Evolutionary conservation across 2,888 invertebrate species (phyloP), one percentile per base, ranked within the genome.

Genomic region (Drosophila tripunctata): DNA sequence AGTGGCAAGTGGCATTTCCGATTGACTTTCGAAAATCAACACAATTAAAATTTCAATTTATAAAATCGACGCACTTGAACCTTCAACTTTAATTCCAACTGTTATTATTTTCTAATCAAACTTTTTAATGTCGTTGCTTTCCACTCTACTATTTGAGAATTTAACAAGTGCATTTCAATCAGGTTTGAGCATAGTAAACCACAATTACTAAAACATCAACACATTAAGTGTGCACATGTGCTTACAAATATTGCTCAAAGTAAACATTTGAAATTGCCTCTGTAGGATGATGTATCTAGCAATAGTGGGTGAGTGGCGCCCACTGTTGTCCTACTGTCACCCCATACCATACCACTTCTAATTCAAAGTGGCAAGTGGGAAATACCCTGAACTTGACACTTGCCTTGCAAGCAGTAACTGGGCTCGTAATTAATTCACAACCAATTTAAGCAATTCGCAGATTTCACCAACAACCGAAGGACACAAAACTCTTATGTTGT

Each of bases 1-100:
- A n/a, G n/a, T 27, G 15, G 24, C 22, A 27, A 51, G 15, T 30
- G 19, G 38, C 22, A 33, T 52, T 51, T 36, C 27, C 56, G 56
- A 67, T 61, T 64, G 66, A 60, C 77, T 79, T 71, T 56, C 38
- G 31, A 61, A 82, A 75, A 67, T 76, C 62, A 79, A 69, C 74
- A 69, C 74, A 79, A 76, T 76, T 79, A 75, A 51, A 63, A 63
- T 75, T 75, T 65, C 66, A 64, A 75, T 74, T 69, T 72, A 67
- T 57, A 54, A 62, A 67, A 66, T 57, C 62, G 62, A 36, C 44
- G 54, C 40, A 41, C 58, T 45, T 62, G 62, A 80, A 57, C 83
- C 66, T 45, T 58, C 61, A 4, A 8, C 60, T 41, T 61, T 35
- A 41, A 41, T 57, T 5, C 31, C 24, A 33, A 19, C 40, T 10